phyloP scores from a whole-genome alignment of 2,888 invertebrate species.

The Sarcophaga rosellei region DNA sequence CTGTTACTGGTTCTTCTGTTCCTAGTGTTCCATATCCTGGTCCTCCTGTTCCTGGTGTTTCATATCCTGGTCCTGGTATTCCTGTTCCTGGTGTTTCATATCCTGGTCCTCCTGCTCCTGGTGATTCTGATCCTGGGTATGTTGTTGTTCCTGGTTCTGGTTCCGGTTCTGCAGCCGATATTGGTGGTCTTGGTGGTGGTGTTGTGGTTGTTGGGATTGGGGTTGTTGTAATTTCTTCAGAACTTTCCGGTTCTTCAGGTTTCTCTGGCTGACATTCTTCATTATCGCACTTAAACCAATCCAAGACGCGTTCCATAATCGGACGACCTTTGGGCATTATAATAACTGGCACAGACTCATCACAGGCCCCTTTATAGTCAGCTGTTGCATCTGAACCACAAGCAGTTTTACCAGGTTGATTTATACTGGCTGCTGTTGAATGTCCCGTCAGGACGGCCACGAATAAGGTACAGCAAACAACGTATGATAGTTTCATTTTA shows the following conservation, averaged over 20 bases:
- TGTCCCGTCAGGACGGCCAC: background rate
- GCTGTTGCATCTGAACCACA: background rate
- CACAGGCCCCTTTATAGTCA: constrained; percentile 3
- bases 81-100: too few species aligned
- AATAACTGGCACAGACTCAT: constrained; percentile 3
- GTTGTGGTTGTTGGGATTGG: too few species aligned
- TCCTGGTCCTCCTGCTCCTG: too few species aligned
- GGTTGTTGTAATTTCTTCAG: background rate
- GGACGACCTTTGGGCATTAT: constrained; percentile 14
- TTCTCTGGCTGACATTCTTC: background rate
- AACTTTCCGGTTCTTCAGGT: background rate
- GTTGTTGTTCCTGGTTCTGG: too few species aligned
- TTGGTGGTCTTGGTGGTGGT: too few species aligned
- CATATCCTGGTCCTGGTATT: too few species aligned
- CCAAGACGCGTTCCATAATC: constrained; percentile 20
- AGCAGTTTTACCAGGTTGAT: background rate
- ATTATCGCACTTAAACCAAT: constrained; percentile 10
- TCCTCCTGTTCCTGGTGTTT: too few species aligned
- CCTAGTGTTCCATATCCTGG: too few species aligned
- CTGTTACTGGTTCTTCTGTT: too few species aligned
- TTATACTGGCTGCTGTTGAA: background rate
- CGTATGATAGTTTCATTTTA: background rate
- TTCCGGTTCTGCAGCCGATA: too few species aligned
- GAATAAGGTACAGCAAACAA: background rate
- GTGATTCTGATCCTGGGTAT: too few species aligned